Evolutionary conservation across 2,113 vertebrate genomes (phyloP).

Genomic region (Alaudala cheleensis): DNA sequence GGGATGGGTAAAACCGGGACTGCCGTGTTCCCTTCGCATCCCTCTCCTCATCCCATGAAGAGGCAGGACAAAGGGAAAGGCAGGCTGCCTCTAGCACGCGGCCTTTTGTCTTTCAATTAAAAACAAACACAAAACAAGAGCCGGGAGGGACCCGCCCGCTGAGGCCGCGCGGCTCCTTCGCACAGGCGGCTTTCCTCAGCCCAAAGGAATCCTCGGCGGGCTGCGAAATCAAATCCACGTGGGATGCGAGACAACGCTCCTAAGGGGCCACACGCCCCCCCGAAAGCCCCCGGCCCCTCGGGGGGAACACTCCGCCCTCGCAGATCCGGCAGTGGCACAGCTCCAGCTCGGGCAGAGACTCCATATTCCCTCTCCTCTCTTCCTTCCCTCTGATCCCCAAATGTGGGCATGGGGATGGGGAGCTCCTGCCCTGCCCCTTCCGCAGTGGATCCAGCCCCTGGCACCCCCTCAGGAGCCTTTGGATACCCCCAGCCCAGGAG

Average conservation of each 20-base stretch:
- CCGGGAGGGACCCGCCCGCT: neutral
- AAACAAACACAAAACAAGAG: neutral
- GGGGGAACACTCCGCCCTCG: rapidly evolving
- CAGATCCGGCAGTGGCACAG: neutral
- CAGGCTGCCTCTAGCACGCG: neutral
- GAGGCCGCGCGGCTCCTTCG: neutral
- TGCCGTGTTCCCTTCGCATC: neutral
- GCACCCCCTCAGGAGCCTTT: neutral
- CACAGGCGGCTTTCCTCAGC: neutral
- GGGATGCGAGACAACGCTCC: neutral
- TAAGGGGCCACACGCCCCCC: rapidly evolving
- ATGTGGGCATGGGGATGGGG: rapidly evolving
- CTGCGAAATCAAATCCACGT: neutral
- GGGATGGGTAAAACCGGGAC: neutral
- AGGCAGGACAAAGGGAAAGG: neutral
- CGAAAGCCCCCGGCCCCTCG: rapidly evolving
- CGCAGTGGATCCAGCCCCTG: neutral
- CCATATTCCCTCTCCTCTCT: neutral
- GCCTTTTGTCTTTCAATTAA: slow-evolving; percentile 51
- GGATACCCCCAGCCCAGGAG: neutral
- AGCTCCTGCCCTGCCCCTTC: neutral
- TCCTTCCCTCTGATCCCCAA: neutral
- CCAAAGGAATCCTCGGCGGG: neutral
- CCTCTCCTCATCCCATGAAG: neutral
- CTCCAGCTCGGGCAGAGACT: slow-evolving; percentile 17